Conservation (phyloP, 2,797 vertebrate genomes). For the Coregonus sp. region DNA sequence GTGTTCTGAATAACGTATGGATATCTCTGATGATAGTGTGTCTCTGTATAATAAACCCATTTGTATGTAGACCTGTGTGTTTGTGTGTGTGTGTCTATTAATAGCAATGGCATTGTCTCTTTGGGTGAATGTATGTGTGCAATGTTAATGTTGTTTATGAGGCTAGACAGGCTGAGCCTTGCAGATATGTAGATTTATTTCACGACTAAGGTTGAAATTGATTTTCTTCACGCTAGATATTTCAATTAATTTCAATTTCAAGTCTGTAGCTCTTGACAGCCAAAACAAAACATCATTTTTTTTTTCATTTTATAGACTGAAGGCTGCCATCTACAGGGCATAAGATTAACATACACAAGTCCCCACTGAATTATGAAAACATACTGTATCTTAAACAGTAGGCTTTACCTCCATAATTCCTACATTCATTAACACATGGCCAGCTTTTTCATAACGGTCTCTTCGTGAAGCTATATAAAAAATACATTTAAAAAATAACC, state of each 20-base stretch:
- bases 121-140: slow-evolving; percentile 4
- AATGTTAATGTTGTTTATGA: slow-evolving; percentile 11
- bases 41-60: not conserved
- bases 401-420: not conserved
- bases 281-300: slow-evolving; percentile 44
- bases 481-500: not conserved
- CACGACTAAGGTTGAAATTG: slow-evolving; percentile 11
- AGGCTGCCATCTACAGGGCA: slow-evolving; percentile 67
- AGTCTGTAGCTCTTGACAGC: slow-evolving; percentile 49
- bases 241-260: slow-evolving; percentile 59
- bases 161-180: slow-evolving; percentile 8
- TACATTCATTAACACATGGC: not conserved
- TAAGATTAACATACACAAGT: not conserved
- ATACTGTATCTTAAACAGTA: slow-evolving; percentile 5
- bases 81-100: not conserved
- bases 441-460: not conserved
- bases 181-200: slow-evolving; percentile 30
- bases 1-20: not conserved
- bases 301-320: slow-evolving; percentile 50
- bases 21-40: not conserved
- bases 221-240: slow-evolving; percentile 36
- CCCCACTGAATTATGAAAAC: not conserved
- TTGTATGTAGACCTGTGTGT: not conserved
- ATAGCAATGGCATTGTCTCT: not conserved
- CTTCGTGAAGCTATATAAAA: not conserved